These are phyloP conservation scores for Chesias legatella DNA, from an alignment of 2,888 invertebrate genomes.

Conservation along the genomic window DNA sequence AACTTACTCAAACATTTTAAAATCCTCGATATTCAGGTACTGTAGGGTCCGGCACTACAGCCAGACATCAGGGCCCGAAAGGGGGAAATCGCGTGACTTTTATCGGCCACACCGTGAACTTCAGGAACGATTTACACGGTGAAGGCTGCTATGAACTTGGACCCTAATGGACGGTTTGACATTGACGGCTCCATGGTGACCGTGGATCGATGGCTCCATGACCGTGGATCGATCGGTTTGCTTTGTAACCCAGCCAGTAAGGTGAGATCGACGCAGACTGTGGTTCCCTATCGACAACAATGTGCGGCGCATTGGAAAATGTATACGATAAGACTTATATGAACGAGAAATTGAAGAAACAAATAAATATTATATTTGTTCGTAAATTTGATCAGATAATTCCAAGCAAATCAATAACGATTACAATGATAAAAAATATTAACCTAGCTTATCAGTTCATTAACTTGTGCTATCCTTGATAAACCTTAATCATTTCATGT, in stretches of 20 bases:
- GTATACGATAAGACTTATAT: too few relatives aligned
- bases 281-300: not conserved
- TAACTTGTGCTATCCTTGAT: too few relatives aligned
- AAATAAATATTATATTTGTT: too few relatives aligned
- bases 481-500: too few relatives aligned
- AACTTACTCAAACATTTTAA: too few relatives aligned
- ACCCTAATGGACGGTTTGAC: conserved; percentile 38
- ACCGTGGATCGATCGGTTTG: conserved; percentile 23
- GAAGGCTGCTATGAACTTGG: conserved; percentile 53
- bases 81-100: conserved; percentile 30
- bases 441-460: not conserved
- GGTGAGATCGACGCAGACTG: conserved; percentile 3
- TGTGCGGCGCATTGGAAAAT: too few relatives aligned
- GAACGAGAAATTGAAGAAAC: too few relatives aligned
- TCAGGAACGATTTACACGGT: conserved; percentile 28
- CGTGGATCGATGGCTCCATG: conserved; percentile 28
- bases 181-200: conserved; percentile 30
- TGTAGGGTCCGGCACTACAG: conserved; percentile 8
- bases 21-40: conserved; percentile 3
- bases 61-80: conserved; percentile 11
- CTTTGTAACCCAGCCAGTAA: not conserved
- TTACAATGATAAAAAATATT: not conserved
- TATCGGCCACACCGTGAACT: conserved; percentile 25
- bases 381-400: too few relatives aligned
- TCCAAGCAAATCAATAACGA: too few relatives aligned